A percentile compares a stretch with the other conserved stretches of the same genome.
phyloP scores from a whole-genome alignment of 2,888 invertebrate genomes.

The Aphrophora alni region DNA sequence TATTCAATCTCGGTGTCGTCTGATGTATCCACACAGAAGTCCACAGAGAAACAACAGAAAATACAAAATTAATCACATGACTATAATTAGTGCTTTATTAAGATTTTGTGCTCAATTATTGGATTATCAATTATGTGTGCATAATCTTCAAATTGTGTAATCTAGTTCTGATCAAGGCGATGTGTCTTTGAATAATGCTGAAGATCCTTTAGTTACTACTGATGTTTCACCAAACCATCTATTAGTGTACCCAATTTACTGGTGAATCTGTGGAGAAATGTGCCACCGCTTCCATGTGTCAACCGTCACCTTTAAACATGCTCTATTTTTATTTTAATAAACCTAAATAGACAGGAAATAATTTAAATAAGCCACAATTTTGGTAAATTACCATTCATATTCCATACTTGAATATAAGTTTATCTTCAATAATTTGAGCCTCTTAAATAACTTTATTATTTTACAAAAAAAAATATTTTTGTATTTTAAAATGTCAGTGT shows the following conservation, averaged over 20 bases:
- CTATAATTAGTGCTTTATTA: neutral
- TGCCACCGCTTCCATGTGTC: conserved; percentile 34
- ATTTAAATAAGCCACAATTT: no score
- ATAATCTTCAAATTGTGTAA: neutral
- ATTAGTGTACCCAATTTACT: neutral
- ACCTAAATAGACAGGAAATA: neutral
- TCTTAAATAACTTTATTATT: no score
- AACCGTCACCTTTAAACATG: conserved; percentile 50
- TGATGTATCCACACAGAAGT: conserved; percentile 56
- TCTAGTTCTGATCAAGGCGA: neutral
- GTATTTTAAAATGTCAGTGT: no score
- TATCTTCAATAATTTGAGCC: no score
- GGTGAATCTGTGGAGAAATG: neutral
- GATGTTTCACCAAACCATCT: neutral
- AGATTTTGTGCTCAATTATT: neutral
- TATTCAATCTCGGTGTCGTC: conserved; percentile 81
- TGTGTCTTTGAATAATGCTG: neutral
- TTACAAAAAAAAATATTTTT: no score
- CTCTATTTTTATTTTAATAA: conserved; percentile 26
- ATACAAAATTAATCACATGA: conserved; percentile 24
- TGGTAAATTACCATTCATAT: no score
- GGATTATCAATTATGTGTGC: neutral
- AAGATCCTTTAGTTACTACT: neutral
- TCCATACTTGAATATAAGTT: no score
- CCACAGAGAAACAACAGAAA: conserved; percentile 23